phyloP scores from a whole-genome alignment of 2,113 vertebrate species.

The Cheilinus undulatus region DNA sequence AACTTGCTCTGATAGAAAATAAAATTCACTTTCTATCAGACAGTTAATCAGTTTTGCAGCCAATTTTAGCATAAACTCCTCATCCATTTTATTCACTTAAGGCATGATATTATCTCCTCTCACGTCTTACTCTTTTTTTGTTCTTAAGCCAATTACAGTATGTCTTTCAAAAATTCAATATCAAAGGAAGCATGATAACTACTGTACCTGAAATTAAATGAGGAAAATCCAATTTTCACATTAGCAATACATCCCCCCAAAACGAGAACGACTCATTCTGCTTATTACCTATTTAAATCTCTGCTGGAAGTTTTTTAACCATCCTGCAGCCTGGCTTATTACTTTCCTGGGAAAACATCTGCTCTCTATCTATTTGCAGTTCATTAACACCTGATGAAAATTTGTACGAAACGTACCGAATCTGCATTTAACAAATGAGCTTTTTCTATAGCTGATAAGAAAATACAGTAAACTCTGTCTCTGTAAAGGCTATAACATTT shows the following conservation, averaged over 20 bases:
- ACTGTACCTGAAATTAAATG: constrained; percentile 37
- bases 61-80: not conserved
- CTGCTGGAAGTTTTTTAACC: constrained; percentile 52
- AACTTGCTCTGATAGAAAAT: not conserved
- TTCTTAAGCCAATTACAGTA: constrained; percentile 48
- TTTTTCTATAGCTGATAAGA: constrained; percentile 4
- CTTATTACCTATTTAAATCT: constrained; percentile 40
- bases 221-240: constrained; percentile 27
- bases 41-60: not conserved
- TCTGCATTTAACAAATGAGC: constrained; percentile 8
- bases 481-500: not conserved
- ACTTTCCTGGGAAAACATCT: constrained; percentile 37
- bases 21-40: not conserved
- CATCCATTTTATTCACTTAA: not conserved
- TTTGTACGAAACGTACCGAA: constrained; percentile 13
- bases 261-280: constrained; percentile 24
- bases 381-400: constrained; percentile 38
- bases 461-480: not conserved
- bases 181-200: constrained; percentile 17
- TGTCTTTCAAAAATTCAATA: constrained; percentile 34
- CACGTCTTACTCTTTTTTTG: constrained; percentile 3
- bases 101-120: not conserved
- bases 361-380: constrained; percentile 25
- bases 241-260: constrained; percentile 20
- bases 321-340: constrained; percentile 44